A percentile compares a stretch with the other conserved stretches of the same genome.
Conservation (phyloP, 2,797 vertebrate species). For the Hybognathus amarus region DNA sequence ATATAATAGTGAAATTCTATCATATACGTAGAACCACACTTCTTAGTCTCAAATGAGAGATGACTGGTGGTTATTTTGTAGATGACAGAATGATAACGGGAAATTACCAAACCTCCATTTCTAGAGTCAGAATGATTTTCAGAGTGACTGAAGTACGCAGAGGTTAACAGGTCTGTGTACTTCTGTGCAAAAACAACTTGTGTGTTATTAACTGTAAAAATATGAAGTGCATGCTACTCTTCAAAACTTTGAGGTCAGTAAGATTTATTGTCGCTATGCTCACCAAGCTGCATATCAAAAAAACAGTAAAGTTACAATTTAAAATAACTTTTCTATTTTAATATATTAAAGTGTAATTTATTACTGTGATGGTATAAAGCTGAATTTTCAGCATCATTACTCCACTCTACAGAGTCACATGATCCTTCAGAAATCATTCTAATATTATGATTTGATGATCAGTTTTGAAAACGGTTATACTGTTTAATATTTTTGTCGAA, state of each 20-base stretch:
- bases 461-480: not conserved
- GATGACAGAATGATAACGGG: not conserved
- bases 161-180: not conserved
- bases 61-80: slow-evolving; percentile 7
- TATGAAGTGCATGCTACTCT: not conserved
- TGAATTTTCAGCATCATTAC: no score
- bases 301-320: not conserved
- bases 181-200: not conserved
- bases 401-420: no score
- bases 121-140: not conserved
- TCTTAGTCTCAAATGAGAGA: not conserved
- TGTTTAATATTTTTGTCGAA: not conserved
- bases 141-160: slow-evolving; percentile 49
- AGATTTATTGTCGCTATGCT: not conserved
- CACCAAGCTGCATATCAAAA: not conserved
- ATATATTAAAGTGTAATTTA: not conserved
- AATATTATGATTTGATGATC: no score
- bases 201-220: not conserved
- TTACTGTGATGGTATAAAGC: not conserved
- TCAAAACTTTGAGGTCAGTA: not conserved
- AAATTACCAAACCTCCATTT: slow-evolving; percentile 1
- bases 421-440: not conserved
- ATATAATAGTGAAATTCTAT: not conserved
- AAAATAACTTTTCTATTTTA: not conserved
- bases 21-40: not conserved